phyloP scores from a whole-genome alignment of 2,888 invertebrate genomes.

The Pantelozetes paolii region DNA sequence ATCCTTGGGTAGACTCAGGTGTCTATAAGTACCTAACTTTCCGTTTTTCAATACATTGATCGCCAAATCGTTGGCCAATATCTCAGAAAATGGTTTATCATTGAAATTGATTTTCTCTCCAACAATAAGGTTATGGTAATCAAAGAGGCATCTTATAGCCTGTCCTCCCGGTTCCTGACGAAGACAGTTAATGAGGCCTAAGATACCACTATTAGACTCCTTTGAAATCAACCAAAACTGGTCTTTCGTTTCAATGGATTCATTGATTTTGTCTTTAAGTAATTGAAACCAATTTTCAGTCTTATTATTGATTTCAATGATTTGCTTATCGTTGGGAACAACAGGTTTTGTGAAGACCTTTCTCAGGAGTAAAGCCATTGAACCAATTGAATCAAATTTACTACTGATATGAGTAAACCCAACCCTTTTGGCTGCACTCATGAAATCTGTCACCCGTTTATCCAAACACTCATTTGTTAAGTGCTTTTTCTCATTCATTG shows the following conservation, averaged over 20 bases:
- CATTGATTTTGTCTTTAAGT: conserved; percentile 52
- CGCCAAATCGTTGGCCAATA: conserved; percentile 47
- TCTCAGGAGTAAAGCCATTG: conserved; percentile 61
- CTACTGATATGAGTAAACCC: conserved; percentile 50
- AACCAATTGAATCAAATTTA: conserved; percentile 62
- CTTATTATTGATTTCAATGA: not conserved
- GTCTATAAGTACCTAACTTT: conserved; percentile 49
- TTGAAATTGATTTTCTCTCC: conserved; percentile 59
- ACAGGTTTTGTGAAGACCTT: conserved; percentile 50
- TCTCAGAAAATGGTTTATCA: conserved; percentile 45
- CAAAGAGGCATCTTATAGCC: conserved; percentile 61
- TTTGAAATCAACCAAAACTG: conserved; percentile 63
- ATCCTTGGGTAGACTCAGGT: conserved; percentile 10
- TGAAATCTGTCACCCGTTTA: not conserved
- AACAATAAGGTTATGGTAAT: conserved; percentile 46
- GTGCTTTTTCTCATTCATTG: not conserved
- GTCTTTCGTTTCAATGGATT: conserved; percentile 62
- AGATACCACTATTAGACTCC: conserved; percentile 67
- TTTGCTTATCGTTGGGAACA: not conserved
- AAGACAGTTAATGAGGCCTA: conserved; percentile 86
- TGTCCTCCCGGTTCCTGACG: conserved; percentile 78
- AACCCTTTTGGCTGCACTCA: not conserved
- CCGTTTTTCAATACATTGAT: conserved; percentile 28
- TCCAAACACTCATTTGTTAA: not conserved
- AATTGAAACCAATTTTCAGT: not conserved